These are phyloP conservation scores for Ctenochaetus hawaiiensis DNA, from an alignment of 2,797 vertebrate genomes.

Conservation along the genomic window DNA sequence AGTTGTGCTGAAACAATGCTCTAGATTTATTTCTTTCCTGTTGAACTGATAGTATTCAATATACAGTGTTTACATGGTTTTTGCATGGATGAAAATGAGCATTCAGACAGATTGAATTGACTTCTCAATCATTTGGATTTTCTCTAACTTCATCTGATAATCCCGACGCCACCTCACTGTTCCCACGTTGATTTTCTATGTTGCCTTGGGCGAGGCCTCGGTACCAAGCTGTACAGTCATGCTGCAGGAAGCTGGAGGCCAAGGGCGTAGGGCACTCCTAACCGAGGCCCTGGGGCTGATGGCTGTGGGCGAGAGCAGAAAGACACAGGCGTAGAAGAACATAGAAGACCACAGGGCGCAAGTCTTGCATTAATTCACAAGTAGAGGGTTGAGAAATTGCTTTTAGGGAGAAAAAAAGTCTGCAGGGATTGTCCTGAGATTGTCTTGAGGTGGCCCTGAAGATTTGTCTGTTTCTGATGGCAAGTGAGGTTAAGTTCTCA, in stretches of 20 bases:
- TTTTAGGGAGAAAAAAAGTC: constrained; percentile 46
- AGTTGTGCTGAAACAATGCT: constrained; percentile 43
- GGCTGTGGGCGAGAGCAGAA: constrained; percentile 43
- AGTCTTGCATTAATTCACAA: constrained; percentile 66
- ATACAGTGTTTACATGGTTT: neutral
- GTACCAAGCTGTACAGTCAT: constrained; percentile 36
- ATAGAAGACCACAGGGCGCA: constrained; percentile 29
- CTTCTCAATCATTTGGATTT: constrained; percentile 42
- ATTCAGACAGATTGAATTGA: constrained; percentile 29
- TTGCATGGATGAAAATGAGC: constrained; percentile 1
- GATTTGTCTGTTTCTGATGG: constrained; percentile 59
- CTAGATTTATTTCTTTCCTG: constrained; percentile 27
- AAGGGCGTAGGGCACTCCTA: constrained; percentile 46
- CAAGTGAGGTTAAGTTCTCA: constrained; percentile 40
- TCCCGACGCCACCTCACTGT: constrained; percentile 16
- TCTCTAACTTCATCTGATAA: constrained; percentile 32
- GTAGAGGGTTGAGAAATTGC: constrained; percentile 29
- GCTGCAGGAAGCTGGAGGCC: constrained; percentile 35
- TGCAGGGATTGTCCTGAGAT: constrained; percentile 56
- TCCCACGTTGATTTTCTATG: constrained; percentile 53
- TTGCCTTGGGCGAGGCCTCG: constrained; percentile 62
- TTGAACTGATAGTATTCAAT: constrained; percentile 6
- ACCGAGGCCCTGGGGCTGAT: constrained; percentile 46
- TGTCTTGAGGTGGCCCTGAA: constrained; percentile 55
- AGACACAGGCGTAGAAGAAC: constrained; percentile 1